These are phyloP conservation scores for Origma solitaria DNA, from an alignment of 2,113 vertebrate genomes.

Conservation along the genomic window DNA sequence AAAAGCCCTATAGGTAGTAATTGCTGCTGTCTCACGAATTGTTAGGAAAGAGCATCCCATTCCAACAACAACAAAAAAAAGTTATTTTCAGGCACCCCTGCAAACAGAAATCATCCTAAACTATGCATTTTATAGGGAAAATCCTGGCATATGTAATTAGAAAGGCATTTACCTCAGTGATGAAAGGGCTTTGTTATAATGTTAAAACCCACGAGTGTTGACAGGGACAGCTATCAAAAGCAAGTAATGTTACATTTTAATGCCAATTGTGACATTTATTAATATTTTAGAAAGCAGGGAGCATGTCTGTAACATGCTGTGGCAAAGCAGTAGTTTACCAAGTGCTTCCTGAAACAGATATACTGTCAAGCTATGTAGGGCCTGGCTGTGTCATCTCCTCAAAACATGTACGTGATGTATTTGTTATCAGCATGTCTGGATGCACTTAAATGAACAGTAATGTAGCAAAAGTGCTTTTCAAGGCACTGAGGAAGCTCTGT, in stretches of 20 bases:
- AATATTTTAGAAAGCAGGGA: not conserved
- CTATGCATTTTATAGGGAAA: not conserved
- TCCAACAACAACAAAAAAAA: not conserved
- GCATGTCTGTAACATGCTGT: not conserved
- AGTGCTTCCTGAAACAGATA: not conserved
- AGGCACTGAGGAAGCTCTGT: not conserved
- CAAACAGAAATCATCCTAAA: not conserved
- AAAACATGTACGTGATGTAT: not conserved
- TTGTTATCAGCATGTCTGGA: not conserved
- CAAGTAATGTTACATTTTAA: not conserved
- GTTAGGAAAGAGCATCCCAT: not conserved
- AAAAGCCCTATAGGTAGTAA: conserved; percentile 26
- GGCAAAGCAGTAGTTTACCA: not conserved
- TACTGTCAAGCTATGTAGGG: not conserved
- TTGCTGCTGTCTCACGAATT: not conserved
- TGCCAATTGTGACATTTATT: not conserved
- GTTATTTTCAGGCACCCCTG: not conserved
- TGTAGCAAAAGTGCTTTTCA: not conserved
- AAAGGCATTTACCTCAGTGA: not conserved
- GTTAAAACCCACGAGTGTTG: not conserved
- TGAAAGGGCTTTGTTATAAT: not conserved
- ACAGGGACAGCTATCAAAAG: not conserved
- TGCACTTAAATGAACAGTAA: not conserved
- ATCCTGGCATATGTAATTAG: not conserved
- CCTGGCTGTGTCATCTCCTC: not conserved